These are phyloP conservation scores for Galeruca laticollis DNA, from an alignment of 2,888 invertebrate species.

Conservation along the genomic window DNA sequence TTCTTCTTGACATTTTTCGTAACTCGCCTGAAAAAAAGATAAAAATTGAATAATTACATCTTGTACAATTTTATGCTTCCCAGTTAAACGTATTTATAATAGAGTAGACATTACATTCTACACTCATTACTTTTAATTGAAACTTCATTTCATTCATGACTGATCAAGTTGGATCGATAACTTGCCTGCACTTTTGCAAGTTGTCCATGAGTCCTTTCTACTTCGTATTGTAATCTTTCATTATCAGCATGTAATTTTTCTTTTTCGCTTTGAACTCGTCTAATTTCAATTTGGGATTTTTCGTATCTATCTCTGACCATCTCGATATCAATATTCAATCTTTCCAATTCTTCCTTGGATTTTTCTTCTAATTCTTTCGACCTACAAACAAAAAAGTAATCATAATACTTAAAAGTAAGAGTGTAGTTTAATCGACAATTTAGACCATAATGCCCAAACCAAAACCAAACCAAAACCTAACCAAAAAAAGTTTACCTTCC, in stretches of 20 bases:
- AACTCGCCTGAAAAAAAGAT: constrained; percentile 69
- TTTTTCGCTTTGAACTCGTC: constrained; percentile 85
- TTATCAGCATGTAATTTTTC: constrained; percentile 88
- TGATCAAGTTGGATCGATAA: no score
- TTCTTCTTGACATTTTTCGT: constrained; percentile 92
- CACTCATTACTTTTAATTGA: no score
- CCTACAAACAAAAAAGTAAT: constrained; percentile 62
- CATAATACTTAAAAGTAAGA: neutral
- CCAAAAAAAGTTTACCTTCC: constrained; percentile 61
- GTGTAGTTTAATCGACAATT: no score
- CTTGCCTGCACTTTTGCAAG: constrained; percentile 86
- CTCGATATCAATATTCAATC: constrained; percentile 83
- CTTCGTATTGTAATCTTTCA: constrained; percentile 86
- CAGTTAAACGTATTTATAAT: no score
- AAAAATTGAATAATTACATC: neutral
- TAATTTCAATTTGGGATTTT: constrained; percentile 86
- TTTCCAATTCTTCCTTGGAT: constrained; percentile 85
- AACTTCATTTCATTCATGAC: no score
- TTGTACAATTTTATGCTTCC: no score
- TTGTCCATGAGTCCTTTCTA: constrained; percentile 88
- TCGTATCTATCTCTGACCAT: constrained; percentile 91
- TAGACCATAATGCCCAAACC: neutral
- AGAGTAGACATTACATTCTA: no score
- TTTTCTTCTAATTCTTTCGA: constrained; percentile 93
- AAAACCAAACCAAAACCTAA: no score